Evolutionary conservation across 2,888 invertebrate genomes (phyloP).

Genomic region (Poecilus cupreus): DNA sequence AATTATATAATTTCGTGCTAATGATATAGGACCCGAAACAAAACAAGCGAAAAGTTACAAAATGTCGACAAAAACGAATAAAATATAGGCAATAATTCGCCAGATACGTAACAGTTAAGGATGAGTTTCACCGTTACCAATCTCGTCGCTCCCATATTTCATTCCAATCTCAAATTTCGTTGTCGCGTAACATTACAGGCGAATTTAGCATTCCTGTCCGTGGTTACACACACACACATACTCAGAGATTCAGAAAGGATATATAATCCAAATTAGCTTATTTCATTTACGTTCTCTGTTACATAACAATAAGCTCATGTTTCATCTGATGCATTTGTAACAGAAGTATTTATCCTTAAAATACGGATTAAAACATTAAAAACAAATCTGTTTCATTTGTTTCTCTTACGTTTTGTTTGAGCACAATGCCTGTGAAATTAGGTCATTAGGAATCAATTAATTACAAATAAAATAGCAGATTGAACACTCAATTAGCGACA

Average conservation of each 20-base stretch:
- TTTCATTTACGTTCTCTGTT: slow-evolving; percentile 15
- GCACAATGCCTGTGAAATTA: neutral
- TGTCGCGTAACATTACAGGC: neutral
- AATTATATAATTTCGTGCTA: too few relatives aligned
- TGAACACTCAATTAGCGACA: too few relatives aligned
- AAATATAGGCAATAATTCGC: slow-evolving; percentile 2
- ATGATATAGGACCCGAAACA: too few relatives aligned
- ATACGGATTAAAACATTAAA: neutral
- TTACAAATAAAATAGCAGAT: too few relatives aligned
- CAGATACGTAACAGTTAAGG: slow-evolving; percentile 8
- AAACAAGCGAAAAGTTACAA: neutral
- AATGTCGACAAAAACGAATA: neutral
- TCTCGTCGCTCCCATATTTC: neutral
- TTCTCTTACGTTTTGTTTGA: neutral
- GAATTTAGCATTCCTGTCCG: neutral
- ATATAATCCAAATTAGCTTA: slow-evolving; percentile 21
- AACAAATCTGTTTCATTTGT: neutral
- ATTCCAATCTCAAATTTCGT: neutral
- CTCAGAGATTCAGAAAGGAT: neutral
- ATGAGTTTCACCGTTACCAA: slow-evolving; percentile 17
- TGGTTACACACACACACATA: neutral
- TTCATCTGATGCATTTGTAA: slow-evolving; percentile 29
- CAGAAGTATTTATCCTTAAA: neutral
- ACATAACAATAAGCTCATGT: slow-evolving; percentile 43
- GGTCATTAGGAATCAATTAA: too few relatives aligned